A percentile compares a stretch with the other conserved stretches of the same genome.
Conservation (phyloP, 1,140 invertebrate genomes). For the Zaprionus tsacasi region DNA sequence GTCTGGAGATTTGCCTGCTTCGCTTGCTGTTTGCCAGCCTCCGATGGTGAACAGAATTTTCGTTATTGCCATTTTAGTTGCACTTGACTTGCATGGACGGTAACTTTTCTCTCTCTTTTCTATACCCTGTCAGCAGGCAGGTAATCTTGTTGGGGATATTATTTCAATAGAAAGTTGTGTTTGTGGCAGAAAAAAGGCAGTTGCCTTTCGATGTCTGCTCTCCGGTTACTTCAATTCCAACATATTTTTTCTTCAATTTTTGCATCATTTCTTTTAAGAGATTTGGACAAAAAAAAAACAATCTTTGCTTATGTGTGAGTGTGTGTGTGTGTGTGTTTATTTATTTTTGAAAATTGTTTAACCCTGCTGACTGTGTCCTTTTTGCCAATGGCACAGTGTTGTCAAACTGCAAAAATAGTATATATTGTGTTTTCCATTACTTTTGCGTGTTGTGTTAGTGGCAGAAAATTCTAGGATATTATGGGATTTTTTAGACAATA, state of each 20-base stretch:
- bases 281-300: too few relatives aligned
- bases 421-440: too few relatives aligned
- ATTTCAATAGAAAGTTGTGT: neutral
- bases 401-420: too few relatives aligned
- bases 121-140: conserved; percentile 17
- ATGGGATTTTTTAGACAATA: too few relatives aligned
- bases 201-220: neutral
- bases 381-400: neutral
- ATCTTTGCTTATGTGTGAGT: too few relatives aligned
- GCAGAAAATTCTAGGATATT: too few relatives aligned
- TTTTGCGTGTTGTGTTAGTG: too few relatives aligned
- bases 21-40: conserved; percentile 29
- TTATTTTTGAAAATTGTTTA: too few relatives aligned
- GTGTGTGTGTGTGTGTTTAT: neutral
- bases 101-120: conserved; percentile 6
- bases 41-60: conserved; percentile 18
- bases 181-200: too few relatives aligned
- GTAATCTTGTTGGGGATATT: neutral
- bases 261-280: neutral
- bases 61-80: conserved; percentile 35
- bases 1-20: conserved; percentile 18
- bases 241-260: neutral
- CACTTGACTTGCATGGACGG: conserved; percentile 21
- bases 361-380: too few relatives aligned
- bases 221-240: neutral